These are phyloP conservation scores for Hyla sarda DNA, from an alignment of 2,113 vertebrate species.

Conservation along the genomic window DNA sequence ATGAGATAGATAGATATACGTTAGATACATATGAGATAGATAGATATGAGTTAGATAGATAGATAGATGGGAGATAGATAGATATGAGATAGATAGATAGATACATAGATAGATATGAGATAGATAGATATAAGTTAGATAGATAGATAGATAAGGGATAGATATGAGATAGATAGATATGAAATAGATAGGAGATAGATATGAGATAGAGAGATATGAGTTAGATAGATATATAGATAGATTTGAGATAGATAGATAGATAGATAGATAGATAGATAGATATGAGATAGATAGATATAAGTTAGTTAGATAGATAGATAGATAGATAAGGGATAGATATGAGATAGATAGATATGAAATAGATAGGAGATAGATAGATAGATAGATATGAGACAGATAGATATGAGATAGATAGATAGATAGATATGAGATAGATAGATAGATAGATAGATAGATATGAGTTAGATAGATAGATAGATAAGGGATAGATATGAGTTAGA, in stretches of 20 bases:
- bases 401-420: not conserved
- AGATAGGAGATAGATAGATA: not conserved
- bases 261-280: not conserved
- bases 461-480: not conserved
- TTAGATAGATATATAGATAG: not conserved
- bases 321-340: not conserved
- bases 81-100: not conserved
- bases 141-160: not conserved
- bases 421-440: not conserved
- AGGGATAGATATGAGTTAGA: too few species aligned
- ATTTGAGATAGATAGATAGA: not conserved
- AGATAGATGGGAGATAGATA: not conserved
- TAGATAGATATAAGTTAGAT: not conserved
- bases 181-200: not conserved
- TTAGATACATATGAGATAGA: too few species aligned
- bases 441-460: not conserved
- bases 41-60: not conserved
- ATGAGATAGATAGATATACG: not conserved
- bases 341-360: not conserved
- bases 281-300: too few species aligned
- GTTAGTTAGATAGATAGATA: not conserved
- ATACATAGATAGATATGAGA: not conserved
- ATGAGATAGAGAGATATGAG: not conserved
- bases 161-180: not conserved
- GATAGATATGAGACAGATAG: not conserved